phyloP scores from a whole-genome alignment of 2,797 vertebrate species.

The Pantherophis vulpinus region DNA sequence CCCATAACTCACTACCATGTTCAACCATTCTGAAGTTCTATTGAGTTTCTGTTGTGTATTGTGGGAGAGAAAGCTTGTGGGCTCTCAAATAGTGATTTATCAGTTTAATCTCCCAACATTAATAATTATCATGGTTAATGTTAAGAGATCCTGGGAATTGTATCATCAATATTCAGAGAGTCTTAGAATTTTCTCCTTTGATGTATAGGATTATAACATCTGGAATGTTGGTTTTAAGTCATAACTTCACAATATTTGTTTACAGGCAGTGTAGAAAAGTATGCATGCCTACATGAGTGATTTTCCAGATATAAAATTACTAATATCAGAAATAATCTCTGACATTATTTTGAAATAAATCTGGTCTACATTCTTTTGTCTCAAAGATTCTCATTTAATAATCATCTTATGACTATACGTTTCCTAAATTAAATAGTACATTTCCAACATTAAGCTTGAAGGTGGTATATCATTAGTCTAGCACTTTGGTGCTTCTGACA shows the following conservation, averaged over 20 bases:
- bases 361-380: not conserved
- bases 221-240: not conserved
- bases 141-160: not conserved
- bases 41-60: not conserved
- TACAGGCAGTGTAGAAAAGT: not conserved
- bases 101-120: not conserved
- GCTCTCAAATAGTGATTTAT: not conserved
- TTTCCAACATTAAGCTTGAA: not conserved
- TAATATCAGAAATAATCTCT: not conserved
- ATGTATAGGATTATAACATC: not conserved
- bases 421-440: not conserved
- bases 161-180: not conserved
- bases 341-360: not conserved
- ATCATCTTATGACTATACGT: not conserved
- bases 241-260: not conserved
- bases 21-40: not conserved
- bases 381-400: not conserved
- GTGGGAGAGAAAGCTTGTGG: not conserved
- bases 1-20: not conserved
- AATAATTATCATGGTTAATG: not conserved
- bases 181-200: not conserved
- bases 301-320: not conserved
- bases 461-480: slow-evolving; percentile 12
- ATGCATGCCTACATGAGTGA: not conserved
- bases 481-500: not conserved